Evolutionary conservation across 2,888 invertebrate species (phyloP).

Genomic region (Oligia strigilis): DNA sequence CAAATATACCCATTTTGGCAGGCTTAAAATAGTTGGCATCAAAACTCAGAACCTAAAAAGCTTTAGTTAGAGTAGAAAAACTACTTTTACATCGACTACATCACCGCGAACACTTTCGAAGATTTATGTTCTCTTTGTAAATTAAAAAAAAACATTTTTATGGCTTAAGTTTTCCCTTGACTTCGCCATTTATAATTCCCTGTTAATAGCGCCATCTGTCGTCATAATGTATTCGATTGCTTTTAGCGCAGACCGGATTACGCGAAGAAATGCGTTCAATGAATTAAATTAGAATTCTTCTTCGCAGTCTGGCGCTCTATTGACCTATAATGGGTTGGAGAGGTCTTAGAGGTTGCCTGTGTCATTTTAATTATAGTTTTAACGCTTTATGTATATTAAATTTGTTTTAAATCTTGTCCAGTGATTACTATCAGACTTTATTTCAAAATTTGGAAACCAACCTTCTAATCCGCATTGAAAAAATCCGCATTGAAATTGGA

Average conservation of each 20-base stretch:
- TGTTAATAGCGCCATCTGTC: slow-evolving; percentile 58
- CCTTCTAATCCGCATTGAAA: background rate
- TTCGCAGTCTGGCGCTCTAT: slow-evolving; percentile 15
- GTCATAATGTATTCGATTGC: slow-evolving; percentile 56
- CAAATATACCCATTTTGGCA: background rate
- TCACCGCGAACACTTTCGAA: background rate
- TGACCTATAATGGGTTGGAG: slow-evolving; percentile 34
- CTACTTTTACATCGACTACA: background rate
- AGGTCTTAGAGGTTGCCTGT: slow-evolving; percentile 3
- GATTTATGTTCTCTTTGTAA: background rate
- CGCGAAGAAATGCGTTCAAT: slow-evolving; percentile 45
- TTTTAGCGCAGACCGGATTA: slow-evolving; percentile 43
- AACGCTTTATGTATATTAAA: background rate
- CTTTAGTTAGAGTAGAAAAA: background rate
- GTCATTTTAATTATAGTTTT: background rate
- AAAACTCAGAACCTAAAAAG: background rate
- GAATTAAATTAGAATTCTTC: slow-evolving; percentile 56
- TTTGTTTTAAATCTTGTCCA: background rate
- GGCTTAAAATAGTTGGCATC: background rate
- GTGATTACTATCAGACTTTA: background rate
- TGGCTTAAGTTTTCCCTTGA: slow-evolving; percentile 17
- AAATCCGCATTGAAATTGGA: background rate
- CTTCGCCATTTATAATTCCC: slow-evolving; percentile 50
- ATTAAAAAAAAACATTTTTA: slow-evolving; percentile 23
- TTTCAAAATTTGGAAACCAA: background rate